Conservation (phyloP, 2,888 invertebrate species). For the Hypercompe scribonia region DNA sequence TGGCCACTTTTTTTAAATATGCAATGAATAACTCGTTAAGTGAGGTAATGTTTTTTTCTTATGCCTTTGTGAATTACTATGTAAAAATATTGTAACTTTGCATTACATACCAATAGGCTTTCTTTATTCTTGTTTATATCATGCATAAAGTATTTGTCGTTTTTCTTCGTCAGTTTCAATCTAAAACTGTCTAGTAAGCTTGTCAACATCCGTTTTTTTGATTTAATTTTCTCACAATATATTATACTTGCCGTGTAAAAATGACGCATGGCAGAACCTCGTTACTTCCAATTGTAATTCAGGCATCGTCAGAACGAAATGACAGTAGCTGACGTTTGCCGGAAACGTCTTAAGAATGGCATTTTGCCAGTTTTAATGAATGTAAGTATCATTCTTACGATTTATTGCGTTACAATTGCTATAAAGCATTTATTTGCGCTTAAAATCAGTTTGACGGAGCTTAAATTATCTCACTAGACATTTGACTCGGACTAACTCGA, state of each 20-base stretch:
- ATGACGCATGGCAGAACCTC: slow-evolving; percentile 74
- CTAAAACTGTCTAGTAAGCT: no score
- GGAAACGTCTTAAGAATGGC: slow-evolving; percentile 79
- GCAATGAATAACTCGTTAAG: neutral
- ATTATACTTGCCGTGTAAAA: slow-evolving; percentile 21
- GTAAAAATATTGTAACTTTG: neutral
- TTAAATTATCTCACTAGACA: slow-evolving; percentile 39
- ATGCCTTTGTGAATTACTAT: no score
- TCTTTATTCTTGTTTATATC: neutral
- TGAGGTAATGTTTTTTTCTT: neutral
- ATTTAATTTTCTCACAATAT: slow-evolving; percentile 8
- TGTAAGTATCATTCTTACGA: slow-evolving; percentile 67
- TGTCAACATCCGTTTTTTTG: no score
- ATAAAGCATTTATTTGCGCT: slow-evolving; percentile 42
- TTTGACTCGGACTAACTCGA: slow-evolving; percentile 42
- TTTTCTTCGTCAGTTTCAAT: no score
- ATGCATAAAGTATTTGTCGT: neutral
- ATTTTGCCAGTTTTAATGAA: slow-evolving; percentile 75
- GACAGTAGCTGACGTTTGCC: slow-evolving; percentile 71
- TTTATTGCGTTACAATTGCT: slow-evolving; percentile 60
- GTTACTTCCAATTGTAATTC: slow-evolving; percentile 77
- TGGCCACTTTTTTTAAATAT: no score
- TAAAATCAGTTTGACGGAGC: slow-evolving; percentile 39
- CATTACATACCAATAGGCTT: neutral
- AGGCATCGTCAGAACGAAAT: slow-evolving; percentile 76